Evolutionary conservation across 1,140 invertebrate species (phyloP).

Genomic region (Schlechtendalia chinensis): DNA sequence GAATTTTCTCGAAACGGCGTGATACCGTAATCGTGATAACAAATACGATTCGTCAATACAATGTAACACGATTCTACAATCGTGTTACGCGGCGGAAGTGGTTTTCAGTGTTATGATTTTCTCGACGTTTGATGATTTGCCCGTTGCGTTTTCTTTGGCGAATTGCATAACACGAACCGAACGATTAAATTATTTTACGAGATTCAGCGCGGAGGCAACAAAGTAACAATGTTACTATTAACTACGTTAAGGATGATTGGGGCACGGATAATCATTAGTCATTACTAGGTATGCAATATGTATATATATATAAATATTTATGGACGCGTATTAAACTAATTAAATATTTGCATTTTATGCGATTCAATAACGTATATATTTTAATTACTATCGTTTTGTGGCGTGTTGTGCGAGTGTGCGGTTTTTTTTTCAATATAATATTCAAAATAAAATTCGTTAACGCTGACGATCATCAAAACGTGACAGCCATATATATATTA

Average conservation of each 20-base stretch:
- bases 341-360: neutral
- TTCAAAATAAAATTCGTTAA: too few species aligned
- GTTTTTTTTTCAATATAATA: too few species aligned
- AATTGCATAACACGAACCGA: neutral
- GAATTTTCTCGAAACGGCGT: neutral
- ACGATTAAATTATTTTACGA: neutral
- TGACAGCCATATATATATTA: too few species aligned
- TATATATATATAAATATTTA: too few species aligned
- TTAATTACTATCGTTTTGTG: neutral
- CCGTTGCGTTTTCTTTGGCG: neutral
- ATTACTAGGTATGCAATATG: too few species aligned
- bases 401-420: too few species aligned
- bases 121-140: neutral
- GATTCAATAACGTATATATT: neutral
- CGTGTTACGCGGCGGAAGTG: too few species aligned
- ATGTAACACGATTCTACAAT: neutral
- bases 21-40: neutral
- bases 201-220: neutral
- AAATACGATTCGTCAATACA: neutral
- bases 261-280: too few species aligned
- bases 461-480: too few species aligned
- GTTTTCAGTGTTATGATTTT: neutral
- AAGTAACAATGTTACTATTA: too few species aligned
- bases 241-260: too few species aligned
- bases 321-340: too few species aligned